Conservation (phyloP, 2,797 vertebrate species). For the Odontamblyopus rebecca region DNA sequence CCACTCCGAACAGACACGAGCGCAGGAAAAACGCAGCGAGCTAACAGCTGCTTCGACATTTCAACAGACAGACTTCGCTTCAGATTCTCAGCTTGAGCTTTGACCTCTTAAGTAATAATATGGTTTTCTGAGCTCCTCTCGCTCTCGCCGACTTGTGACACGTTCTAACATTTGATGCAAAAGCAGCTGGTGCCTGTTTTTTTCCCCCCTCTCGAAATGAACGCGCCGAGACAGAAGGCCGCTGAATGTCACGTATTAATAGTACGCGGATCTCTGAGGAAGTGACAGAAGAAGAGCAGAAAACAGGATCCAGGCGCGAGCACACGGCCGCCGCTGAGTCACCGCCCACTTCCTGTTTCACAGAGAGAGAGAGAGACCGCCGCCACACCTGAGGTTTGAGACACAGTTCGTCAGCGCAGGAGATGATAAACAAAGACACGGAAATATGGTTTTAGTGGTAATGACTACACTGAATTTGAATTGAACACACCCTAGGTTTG, state of each 20-base stretch:
- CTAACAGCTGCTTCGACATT: neutral
- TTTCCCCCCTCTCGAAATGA: neutral
- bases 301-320: slow-evolving; percentile 37
- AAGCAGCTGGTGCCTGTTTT: slow-evolving; percentile 9
- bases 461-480: too few relatives aligned
- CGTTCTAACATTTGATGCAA: slow-evolving; percentile 6
- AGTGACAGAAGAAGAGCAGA: slow-evolving; percentile 65
- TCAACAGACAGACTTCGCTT: neutral
- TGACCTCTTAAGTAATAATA: neutral
- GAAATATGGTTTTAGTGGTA: too few relatives aligned
- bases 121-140: neutral
- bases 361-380: neutral
- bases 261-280: slow-evolving; percentile 39
- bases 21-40: slow-evolving; percentile 37
- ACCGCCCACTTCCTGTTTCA: neutral
- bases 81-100: neutral
- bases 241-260: slow-evolving; percentile 57
- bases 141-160: slow-evolving; percentile 6
- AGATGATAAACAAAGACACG: too few relatives aligned
- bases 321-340: slow-evolving; percentile 43
- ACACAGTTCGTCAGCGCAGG: neutral
- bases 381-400: neutral
- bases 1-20: slow-evolving; percentile 31
- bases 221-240: slow-evolving; percentile 30
- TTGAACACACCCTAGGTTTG: too few relatives aligned